Evolutionary conservation across 2,888 invertebrate species (phyloP).

Genomic region (Enchytraeus crypticus): DNA sequence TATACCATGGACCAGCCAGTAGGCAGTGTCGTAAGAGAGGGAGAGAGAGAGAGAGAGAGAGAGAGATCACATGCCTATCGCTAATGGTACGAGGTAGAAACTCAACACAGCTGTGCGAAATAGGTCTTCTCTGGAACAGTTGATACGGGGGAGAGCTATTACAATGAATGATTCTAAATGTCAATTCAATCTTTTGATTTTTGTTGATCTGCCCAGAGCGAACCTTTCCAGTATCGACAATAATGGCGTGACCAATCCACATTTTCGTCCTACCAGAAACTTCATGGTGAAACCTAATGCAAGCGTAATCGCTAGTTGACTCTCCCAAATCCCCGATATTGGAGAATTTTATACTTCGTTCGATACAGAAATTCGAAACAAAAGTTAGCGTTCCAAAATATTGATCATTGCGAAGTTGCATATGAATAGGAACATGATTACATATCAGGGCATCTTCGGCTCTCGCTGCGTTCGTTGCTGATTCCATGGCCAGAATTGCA

Average conservation of each 20-base stretch:
- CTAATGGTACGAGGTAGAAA: not conserved
- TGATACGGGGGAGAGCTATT: not conserved
- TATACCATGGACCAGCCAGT: too few species aligned
- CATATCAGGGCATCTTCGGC: conserved; percentile 31
- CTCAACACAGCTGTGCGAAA: not conserved
- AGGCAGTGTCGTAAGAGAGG: too few species aligned
- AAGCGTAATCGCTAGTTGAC: not conserved
- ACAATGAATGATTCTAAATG: not conserved
- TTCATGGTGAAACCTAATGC: not conserved
- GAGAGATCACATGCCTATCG: too few species aligned
- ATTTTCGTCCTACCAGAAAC: not conserved
- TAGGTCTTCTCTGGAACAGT: not conserved
- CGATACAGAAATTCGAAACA: not conserved
- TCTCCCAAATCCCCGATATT: not conserved
- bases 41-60: too few species aligned
- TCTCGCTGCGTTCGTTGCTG: conserved; percentile 30
- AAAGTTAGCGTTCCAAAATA: not conserved
- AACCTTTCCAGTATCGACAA: not conserved
- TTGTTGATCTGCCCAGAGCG: not conserved
- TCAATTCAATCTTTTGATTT: not conserved
- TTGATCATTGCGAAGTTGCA: not conserved
- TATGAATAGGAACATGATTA: conserved; percentile 31
- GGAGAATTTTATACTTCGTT: not conserved
- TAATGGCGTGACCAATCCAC: not conserved
- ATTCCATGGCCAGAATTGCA: conserved; percentile 36